phyloP scores from a whole-genome alignment of 2,888 invertebrate species.

The Megamerina dolium region DNA sequence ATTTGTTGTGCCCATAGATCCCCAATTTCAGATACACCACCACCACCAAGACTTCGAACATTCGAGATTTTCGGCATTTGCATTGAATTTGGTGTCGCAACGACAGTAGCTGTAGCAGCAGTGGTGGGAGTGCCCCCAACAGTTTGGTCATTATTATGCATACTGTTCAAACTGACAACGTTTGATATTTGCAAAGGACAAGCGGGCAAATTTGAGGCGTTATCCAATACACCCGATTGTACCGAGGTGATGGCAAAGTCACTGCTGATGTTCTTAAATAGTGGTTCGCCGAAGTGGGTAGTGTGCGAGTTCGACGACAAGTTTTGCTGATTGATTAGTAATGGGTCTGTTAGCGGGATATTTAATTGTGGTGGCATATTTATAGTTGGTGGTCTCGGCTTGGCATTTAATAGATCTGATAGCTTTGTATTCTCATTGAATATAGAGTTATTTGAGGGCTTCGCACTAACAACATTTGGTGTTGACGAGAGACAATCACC shows the following conservation, averaged over 20 bases:
- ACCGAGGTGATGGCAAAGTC: constrained; percentile 27
- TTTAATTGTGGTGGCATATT: constrained; percentile 17
- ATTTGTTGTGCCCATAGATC: constrained; percentile 20
- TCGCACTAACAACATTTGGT: no score
- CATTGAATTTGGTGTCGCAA: background rate
- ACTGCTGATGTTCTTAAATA: constrained; percentile 21
- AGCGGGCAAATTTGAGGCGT: background rate
- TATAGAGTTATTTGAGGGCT: no score
- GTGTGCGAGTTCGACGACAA: no score
- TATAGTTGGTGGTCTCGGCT: constrained; percentile 21
- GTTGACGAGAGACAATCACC: constrained; percentile 30
- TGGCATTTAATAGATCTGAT: constrained; percentile 20
- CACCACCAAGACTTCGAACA: constrained; percentile 21
- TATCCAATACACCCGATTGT: constrained; percentile 18
- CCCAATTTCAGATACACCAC: constrained; percentile 2
- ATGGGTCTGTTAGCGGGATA: constrained; percentile 18
- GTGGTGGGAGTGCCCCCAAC: background rate
- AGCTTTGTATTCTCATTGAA: constrained; percentile 18
- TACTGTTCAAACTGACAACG: constrained; percentile 23
- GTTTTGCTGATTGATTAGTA: no score
- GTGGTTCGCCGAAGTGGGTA: constrained; percentile 5
- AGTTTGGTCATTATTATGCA: no score
- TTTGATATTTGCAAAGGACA: constrained; percentile 21
- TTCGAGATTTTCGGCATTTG: constrained; percentile 21
- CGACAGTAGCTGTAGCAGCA: background rate